Evolutionary conservation across 2,113 vertebrate species (phyloP), one percentile per base, ranked within the genome.

Genomic region (Bubalus kerabau): DNA sequence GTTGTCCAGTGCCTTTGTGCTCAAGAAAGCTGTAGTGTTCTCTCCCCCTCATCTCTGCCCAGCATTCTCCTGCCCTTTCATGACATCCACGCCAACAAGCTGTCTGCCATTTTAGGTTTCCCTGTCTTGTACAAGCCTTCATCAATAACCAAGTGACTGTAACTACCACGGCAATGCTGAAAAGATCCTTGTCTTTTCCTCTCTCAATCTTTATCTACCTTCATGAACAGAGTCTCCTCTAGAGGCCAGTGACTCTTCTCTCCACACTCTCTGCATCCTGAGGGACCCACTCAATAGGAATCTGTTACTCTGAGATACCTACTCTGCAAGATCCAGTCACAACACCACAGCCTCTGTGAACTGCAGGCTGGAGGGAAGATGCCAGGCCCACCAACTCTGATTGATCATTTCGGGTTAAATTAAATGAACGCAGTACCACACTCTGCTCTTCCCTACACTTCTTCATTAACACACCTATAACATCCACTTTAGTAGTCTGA

Each of bases 381-480:
- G 48, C 83, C 48, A 88, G 62, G 52, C 52, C 59, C 43, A 57
- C 14, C 24, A 71, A 57, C 60, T 88, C 60, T 91, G 71, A 84
- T 48, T 43, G 74, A 80, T 50, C 50, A 50, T 86, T 81, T 64
- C 24, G 19, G 52, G 59, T 36, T 96, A 93, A 97, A 87, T 83
- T 85, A 97, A 95, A 93, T 82, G 86, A 90, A 91, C 48, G 85
- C 4, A 96, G 91, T 74, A 87, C 56, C 94, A 86, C 78, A 46
- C 56, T 87, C 92, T 95, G 86, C 30, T 97, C 90, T 90, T 95
- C 40, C 93, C 86, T 80, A 96, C 16, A 93, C 52, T 83, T 85
- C 46, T 86, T 89, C 87, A 76, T 87, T 60, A 96, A 91, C 82
- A 96, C 48, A 88, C 40, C 71, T 94, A 9, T 32, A 89, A 85